Percentiles rank a stretch among this genome's conserved stretches.
These are phyloP conservation scores for Masticophis lateralis DNA, from an alignment of 2,797 vertebrate species.

Conservation along the genomic window DNA sequence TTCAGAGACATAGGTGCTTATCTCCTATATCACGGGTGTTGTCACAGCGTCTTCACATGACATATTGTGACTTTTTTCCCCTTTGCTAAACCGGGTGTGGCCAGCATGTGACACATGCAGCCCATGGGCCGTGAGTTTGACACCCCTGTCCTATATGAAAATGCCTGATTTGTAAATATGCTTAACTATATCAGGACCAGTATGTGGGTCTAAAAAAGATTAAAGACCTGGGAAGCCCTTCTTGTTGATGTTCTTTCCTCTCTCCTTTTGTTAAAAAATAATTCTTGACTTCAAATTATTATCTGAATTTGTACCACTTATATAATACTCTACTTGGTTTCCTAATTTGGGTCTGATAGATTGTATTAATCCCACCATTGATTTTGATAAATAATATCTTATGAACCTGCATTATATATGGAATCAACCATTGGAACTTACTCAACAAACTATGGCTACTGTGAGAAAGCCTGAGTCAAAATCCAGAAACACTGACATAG, in stretches of 20 bases:
- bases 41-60: too few relatives aligned
- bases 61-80: too few relatives aligned
- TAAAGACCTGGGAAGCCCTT: background rate
- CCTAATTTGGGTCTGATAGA: background rate
- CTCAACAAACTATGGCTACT: background rate
- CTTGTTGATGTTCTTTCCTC: background rate
- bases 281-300: background rate
- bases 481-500: background rate
- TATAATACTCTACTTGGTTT: background rate
- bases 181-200: background rate
- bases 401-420: background rate
- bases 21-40: background rate
- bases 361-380: background rate
- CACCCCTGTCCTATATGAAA: background rate
- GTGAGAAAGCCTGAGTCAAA: background rate
- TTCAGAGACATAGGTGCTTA: background rate
- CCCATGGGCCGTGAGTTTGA: too few relatives aligned
- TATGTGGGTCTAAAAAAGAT: background rate
- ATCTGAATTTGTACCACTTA: background rate
- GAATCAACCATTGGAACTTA: background rate
- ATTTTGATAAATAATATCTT: background rate
- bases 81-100: too few relatives aligned
- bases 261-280: background rate
- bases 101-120: too few relatives aligned
- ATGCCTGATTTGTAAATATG: background rate